Evolutionary conservation across 2,888 invertebrate species (phyloP), one percentile per base, ranked within the genome.

Genomic region (Harpagoxenus sublaevis): DNA sequence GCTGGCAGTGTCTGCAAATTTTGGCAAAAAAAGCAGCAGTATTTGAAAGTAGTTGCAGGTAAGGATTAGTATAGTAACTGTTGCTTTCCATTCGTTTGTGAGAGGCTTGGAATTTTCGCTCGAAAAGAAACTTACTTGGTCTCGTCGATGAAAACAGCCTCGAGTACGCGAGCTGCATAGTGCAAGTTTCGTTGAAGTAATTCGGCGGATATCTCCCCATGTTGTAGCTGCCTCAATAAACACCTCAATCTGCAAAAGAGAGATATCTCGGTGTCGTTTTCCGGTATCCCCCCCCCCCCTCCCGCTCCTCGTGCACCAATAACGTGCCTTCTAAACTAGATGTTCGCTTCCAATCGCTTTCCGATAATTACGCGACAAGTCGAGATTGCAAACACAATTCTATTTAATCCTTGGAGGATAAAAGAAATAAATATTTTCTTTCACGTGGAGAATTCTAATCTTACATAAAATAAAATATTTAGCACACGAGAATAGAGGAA

Each of bases 61-160:
- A 42, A 48, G 6, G 48, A 62, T 75, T 35, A 68, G 15, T 68
- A 57, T 45, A 78, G 15, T 39, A 31, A 78, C 53, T 9, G 15
- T 55, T 68, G 53, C 15, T 42, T 55, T 57, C 0, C 28, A 42
- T 51, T 12, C 23, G 31, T 63, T 62, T 4, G n/a, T n/a, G 48
- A 65, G 28, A 51, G 62, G 35, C n/a, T 42, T 42, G 35, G 15
- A 31, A 35, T n/a, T 42, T 0, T 31, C 31, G 6, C 3, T 23
- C 9, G 12, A 45, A 23, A 71, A 60, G 81, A 86, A 86, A 93
- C 97, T 96, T 97, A 98, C 99, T 98, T 98, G 95, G 98, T 98
- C 95, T 99, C 98, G 95, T 99, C 99, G 94, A 98, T 97, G 96
- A 98, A 98, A 90, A 98, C 98, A 18, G 98, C 98, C 96, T 99